Evolutionary conservation across 2,797 vertebrate species (phyloP), one percentile per base, ranked within the genome.

Genomic region (Pelodytes ibericus): DNA sequence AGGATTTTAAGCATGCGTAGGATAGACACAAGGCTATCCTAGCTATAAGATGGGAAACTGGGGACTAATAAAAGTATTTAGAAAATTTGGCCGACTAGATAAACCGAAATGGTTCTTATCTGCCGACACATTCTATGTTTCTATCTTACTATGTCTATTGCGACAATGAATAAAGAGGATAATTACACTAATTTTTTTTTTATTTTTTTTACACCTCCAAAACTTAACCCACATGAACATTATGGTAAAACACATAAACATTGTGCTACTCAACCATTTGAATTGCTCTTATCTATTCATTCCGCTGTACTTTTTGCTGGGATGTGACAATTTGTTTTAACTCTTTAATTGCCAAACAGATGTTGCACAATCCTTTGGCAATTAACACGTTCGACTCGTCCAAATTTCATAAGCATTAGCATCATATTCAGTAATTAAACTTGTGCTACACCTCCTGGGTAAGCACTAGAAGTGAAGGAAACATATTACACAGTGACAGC

Each of bases 401-500:
- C 13, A 36, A 44, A 44, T 3, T 44, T 13, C 13, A 44, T 44
- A 44, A 44, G 7, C 18, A 44, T 13, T 13, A 44, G 3, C 7
- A 15, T 13, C 13, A 44, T 57, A 65, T 33, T 41, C 24, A 44
- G 44, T 25, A 4, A 64, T 36, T 27, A 26, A 26, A 26, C 49
- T 31, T 29, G 49, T 3, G 24, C 51, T 72, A 26, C 69, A 47
- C 66, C 60, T 53, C 36, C 63, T 62, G 65, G 69, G 69, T 75
- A 69, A 27, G 44, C 39, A 75, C 20, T 53, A 61, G 60, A 22
- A 31, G 15, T 20, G 22, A 26, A 60, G 62, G 27, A 33, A 60
- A 78, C 59, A 53, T 60, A 67, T 29, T 60, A 66, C 29, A 24
- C 24, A 26, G 18, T 79, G 70, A 79, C 63, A 79, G 76, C 64